Base-by-base conservation (phyloP, 2,113 vertebrate species). In the Alosa alosa region DNA sequence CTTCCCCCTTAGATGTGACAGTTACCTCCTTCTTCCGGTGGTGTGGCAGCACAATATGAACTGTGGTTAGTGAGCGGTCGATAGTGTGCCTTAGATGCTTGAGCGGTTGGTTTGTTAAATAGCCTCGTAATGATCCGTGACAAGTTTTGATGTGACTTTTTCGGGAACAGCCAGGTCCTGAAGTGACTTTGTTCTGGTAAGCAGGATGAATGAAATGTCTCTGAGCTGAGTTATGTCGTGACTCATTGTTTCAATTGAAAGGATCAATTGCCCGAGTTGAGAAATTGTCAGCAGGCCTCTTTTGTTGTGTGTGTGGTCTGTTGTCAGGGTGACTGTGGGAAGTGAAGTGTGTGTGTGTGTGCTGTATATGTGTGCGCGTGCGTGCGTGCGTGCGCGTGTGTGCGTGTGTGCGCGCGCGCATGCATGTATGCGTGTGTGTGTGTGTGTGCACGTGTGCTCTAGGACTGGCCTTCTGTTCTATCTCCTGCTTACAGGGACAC, bases 191-290 rank as follows among this genome's bases (percentile, higher is more conserved):
- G 64, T 72, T 72, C 25, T 72, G 64, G 25, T 13, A 72, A 36
- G 10, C 1, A 72, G 25, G 64, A 72, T 25, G 25, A 72, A 72
- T 36, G 64, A 31, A 36, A 72, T 13, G 64, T 25, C 64, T 72
- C n/a, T 44, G 41, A 31, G 64, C n/a, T 31, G 11, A 72, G 25
- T 8, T 31, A 1, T 36, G 8, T 36, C 9, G n/a, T 72, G 64
- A 72, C 15, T 72, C 9, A 72, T 72, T 72, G 52, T 41, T 49
- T 81, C 81, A 83, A 78, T 39, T 82, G 46, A 44, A 60, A 83
- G 82, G 82, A 85, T 64, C 83, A 88, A 88, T 78, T 85, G 82
- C 49, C 64, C 11, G 39, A 49, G 84, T 50, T 85, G 75, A 72
- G 64, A 72, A 36, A 72, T 36, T 72, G 64, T 72, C 64, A 72